Evolutionary conservation across 2,797 vertebrate genomes (phyloP), one percentile per base, ranked within the genome.

Genomic region (Lepidocolaptes lacrymiger): DNA sequence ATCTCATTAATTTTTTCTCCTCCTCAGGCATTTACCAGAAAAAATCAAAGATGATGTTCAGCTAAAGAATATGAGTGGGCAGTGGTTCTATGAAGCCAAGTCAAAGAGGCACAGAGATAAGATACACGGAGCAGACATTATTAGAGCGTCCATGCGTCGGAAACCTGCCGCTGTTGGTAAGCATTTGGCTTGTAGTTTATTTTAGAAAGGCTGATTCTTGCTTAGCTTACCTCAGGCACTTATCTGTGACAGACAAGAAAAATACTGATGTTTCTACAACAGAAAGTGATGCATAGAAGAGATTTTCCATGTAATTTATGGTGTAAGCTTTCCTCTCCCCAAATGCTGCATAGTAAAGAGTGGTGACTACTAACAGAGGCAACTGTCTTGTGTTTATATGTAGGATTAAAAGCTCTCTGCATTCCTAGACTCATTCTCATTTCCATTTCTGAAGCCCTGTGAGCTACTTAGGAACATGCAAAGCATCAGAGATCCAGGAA

Each of bases 71-170:
- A 98, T 99, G 98, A 99, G 98, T 0, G 99, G 99, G 61, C 99
- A 99, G 14, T 99, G 99, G 99, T 99, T 99, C 98, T 99, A 99
- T 18, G 98, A 99, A 96, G 98, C 98, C 39, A 99, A 99, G 81
- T 98, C 98, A 18, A 98, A 97, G 91, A 98, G 99, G 44, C 99
- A 99, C 95, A 98, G 97, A 96, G 99, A 99, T 48, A 98, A 97
- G 89, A 98, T 99, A 89, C 98, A 99, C 3, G 99, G 99, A 51
- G 97, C 99, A 5, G 99, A 99, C 88, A 98, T 99, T 83, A 98
- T 99, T 90, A 97, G 98, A 95, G 98, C 98, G 39, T 99, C 99
- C 43, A 99, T 99, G 95, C 98, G 93, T 54, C 97, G 97, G 55
- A 99, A 98, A 87, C 98, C 98, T 7, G 89, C 98, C 54, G 98